A percentile compares a stretch with the other conserved stretches of the same genome.
phyloP scores from a whole-genome alignment of 2,113 vertebrate species.

The Sorex araneus region DNA sequence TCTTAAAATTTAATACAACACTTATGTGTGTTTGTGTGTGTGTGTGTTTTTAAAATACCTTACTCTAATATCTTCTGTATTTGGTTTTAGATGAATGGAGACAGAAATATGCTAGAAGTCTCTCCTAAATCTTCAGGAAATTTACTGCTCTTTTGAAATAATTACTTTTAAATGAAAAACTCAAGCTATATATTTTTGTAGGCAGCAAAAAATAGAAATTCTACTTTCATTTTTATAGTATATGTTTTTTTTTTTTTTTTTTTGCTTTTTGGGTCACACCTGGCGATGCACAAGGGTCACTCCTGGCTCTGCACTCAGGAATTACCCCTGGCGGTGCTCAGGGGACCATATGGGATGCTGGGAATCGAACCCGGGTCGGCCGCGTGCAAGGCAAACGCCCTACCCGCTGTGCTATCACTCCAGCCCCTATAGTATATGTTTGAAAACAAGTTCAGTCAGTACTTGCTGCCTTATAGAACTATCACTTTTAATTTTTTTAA shows the following conservation, averaged over 20 bases:
- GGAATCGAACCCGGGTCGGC: no score
- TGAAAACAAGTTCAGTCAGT: background rate
- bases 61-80: background rate
- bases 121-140: background rate
- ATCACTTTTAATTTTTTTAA: slow-evolving; percentile 5
- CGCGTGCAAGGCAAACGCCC: no score
- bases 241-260: no score
- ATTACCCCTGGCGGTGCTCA: no score
- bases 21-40: background rate
- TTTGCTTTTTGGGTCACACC: no score
- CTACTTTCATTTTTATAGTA: background rate
- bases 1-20: background rate
- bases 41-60: background rate
- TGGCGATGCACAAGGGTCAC: no score
- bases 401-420: no score
- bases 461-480: background rate
- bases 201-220: background rate
- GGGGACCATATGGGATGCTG: no score
- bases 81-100: background rate
- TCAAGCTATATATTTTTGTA: background rate
- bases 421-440: background rate
- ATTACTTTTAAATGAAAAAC: background rate
- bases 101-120: background rate
- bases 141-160: background rate
- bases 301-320: no score